Percentiles rank a stretch among this genome's conserved stretches.
Evolutionary conservation across 2,113 vertebrate species (phyloP).

Genomic region (Canis aureus): DNA sequence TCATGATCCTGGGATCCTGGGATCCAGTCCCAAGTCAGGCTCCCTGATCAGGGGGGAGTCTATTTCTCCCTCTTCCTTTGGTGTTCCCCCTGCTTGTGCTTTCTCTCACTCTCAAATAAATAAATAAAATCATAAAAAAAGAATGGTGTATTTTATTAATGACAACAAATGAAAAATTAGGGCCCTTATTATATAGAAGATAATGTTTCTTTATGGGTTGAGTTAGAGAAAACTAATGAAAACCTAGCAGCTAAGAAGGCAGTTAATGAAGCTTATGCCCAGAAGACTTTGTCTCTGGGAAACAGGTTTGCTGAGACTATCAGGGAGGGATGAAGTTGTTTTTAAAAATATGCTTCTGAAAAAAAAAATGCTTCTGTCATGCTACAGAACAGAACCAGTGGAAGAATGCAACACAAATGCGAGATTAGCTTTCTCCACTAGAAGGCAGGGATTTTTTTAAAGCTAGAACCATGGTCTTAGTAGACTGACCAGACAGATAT

Average conservation of each 20-base stretch:
- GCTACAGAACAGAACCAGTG: neutral
- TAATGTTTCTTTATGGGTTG: neutral
- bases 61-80: too few relatives aligned
- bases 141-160: neutral
- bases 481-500: neutral
- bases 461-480: neutral
- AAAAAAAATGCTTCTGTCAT: neutral
- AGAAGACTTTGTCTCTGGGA: neutral
- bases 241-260: neutral
- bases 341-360: neutral
- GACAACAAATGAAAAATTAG: neutral
- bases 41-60: too few relatives aligned
- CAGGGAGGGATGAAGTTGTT: neutral
- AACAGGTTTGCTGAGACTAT: slow-evolving; percentile 34
- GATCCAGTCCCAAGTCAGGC: too few relatives aligned
- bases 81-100: too few relatives aligned
- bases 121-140: too few relatives aligned
- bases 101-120: too few relatives aligned
- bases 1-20: too few relatives aligned
- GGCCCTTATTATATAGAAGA: neutral
- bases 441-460: neutral
- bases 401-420: neutral
- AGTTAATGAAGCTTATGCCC: neutral
- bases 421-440: neutral
- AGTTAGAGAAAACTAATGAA: neutral